Conservation (phyloP, 2,888 invertebrate genomes). For the Hemaris fuciformis region DNA sequence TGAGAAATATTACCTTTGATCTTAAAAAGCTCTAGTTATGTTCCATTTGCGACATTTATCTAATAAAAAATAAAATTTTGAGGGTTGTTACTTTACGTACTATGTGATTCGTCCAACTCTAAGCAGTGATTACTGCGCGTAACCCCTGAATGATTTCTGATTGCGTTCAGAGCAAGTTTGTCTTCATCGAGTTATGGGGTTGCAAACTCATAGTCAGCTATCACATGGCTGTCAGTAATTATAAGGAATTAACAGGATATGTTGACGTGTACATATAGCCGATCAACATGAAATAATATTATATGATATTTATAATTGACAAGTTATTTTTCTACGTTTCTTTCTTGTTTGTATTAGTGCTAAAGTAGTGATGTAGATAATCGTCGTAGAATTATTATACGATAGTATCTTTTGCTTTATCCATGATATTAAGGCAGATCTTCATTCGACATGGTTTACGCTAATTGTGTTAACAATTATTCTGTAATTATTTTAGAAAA, state of each 20-base stretch:
- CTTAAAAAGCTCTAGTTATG: not conserved
- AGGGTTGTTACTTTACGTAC: not conserved
- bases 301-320: conserved; percentile 75
- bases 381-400: conserved; percentile 5
- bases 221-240: conserved; percentile 82
- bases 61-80: not conserved
- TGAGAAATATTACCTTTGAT: no score
- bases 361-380: conserved; percentile 36
- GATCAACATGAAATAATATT: conserved; percentile 79
- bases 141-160: conserved; percentile 16
- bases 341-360: conserved; percentile 65
- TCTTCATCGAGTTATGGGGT: conserved; percentile 70
- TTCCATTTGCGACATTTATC: not conserved
- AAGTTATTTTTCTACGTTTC: conserved; percentile 80
- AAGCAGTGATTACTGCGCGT: not conserved
- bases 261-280: conserved; percentile 80
- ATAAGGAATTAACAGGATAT: conserved; percentile 76
- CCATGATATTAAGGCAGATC: conserved; percentile 16
- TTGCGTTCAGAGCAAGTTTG: conserved; percentile 55
- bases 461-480: not conserved
- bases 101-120: not conserved
- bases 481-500: conserved; percentile 14
- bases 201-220: conserved; percentile 79
- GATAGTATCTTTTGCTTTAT: conserved; percentile 22
- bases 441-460: conserved; percentile 8